A percentile compares a stretch with the other conserved stretches of the same genome.
phyloP scores from a whole-genome alignment of 2,113 vertebrate species.

The Connochaetes taurinus region DNA sequence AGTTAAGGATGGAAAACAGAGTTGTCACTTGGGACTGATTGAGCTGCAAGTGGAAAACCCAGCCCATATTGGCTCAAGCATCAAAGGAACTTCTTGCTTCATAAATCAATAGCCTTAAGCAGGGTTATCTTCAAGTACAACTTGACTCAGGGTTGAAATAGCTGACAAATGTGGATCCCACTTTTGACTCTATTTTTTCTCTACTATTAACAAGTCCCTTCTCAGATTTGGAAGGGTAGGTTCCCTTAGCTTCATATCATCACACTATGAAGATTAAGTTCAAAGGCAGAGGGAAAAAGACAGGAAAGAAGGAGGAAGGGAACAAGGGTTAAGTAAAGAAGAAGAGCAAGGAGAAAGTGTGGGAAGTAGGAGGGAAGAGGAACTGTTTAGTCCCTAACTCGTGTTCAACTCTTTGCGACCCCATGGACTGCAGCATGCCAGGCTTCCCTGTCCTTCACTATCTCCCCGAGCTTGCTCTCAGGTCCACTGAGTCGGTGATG shows the following conservation, averaged over 20 bases:
- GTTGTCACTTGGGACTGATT: neutral
- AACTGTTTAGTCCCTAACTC: neutral
- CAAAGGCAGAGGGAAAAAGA: neutral
- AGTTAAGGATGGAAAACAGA: neutral
- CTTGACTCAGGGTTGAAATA: neutral
- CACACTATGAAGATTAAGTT: neutral
- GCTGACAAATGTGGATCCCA: neutral
- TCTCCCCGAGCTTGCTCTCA: neutral
- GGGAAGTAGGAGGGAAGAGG: neutral
- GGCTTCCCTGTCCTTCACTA: neutral
- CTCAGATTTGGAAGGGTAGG: neutral
- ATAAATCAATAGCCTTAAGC: neutral
- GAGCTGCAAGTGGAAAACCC: neutral
- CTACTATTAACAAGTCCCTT: neutral
- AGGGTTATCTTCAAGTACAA: neutral
- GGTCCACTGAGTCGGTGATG: neutral
- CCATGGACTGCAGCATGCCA: neutral
- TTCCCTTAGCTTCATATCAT: neutral
- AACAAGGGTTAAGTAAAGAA: too few relatives aligned
- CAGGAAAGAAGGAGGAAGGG: neutral
- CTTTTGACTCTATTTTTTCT: neutral
- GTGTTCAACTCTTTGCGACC: neutral
- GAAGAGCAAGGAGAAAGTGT: neutral
- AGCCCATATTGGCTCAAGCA: neutral
- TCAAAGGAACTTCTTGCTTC: neutral